Conservation (phyloP, 2,888 invertebrate species). For the Allacma fusca region DNA sequence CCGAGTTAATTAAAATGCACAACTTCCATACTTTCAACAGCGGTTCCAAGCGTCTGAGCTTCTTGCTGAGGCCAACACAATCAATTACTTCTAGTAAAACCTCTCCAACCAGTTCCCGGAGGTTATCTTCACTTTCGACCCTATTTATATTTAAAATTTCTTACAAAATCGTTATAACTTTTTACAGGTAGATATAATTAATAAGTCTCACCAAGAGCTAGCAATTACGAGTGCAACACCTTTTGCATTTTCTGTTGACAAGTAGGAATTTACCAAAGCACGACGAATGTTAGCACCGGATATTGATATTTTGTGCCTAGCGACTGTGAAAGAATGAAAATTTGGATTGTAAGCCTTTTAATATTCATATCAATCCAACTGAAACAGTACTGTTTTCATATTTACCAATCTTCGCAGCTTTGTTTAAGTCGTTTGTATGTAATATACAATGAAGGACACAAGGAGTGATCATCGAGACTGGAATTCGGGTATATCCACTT, state of each 20-base stretch:
- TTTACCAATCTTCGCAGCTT: conserved; percentile 73
- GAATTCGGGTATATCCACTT: conserved; percentile 47
- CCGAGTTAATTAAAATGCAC: too few species aligned
- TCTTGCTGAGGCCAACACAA: conserved; percentile 62
- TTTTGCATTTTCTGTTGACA: conserved; percentile 71
- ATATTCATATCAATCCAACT: too few species aligned
- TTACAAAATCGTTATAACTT: too few species aligned
- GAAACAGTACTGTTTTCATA: too few species aligned
- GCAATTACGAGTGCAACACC: conserved; percentile 72
- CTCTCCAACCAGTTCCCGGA: conserved; percentile 68
- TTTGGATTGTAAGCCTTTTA: too few species aligned
- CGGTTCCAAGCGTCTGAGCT: conserved; percentile 61
- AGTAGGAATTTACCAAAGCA: not conserved
- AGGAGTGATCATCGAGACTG: conserved; percentile 44
- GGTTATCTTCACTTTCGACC: conserved; percentile 61
- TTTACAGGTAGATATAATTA: too few species aligned
- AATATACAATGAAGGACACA: conserved; percentile 70
- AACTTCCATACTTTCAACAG: conserved; percentile 46
- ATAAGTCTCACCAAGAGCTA: conserved; percentile 51
- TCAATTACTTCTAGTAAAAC: conserved; percentile 68
- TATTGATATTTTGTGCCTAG: too few species aligned
- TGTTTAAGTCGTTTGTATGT: conserved; percentile 68
- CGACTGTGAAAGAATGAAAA: not conserved
- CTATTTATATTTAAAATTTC: conserved; percentile 34
- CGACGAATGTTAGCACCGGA: too few species aligned